Evolutionary conservation across 2,888 invertebrate species (phyloP), one percentile per base, ranked within the genome.

Genomic region (Caenorhabditis drosophilae): DNA sequence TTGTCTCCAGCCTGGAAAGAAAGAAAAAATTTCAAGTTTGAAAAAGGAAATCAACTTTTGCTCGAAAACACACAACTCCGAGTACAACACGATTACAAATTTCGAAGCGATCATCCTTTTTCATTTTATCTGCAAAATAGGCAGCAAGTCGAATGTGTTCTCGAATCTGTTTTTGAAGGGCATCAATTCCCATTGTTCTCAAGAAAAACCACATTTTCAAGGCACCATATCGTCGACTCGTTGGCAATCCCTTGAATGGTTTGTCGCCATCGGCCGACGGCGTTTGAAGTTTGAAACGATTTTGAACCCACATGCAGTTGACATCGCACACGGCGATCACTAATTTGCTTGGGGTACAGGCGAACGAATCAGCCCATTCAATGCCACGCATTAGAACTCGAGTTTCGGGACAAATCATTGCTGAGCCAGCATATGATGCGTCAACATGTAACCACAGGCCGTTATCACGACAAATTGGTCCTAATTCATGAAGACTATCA

Each of bases 381-480:
- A 64, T 58, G 27, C 64, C 64, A 36, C 52, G 46, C 64, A 64
- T 64, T 26, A 64, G 26, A 4, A 44, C 40, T 4, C 64, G 41
- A n/a, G 42, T 55, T 41, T 64, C 64, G 20, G 64, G 64, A 35
- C 58, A 59, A 18, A 64, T 59, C 16, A 64, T 20, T 18, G 64
- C 64, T 20, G 58, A 51, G 20, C 64, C 64, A 18, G 64, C 64
- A 44, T 64, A 64, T 1, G 64, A 49, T 2, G 58, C 58, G 26
- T 64, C 64, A 18, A 58, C 58, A 34, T 64, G 64, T 9, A 64
- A 26, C 64, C 64, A 64, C 18, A 56, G 51, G 34, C 59, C 54
- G 44, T 48, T 15, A 31, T 64, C 58, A 34, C 55, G 54, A 26
- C 64, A 64, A 27, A 64, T 59, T 11, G 58, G 58, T 15, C 64